Percentiles rank a stretch among this genome's conserved stretches.
Evolutionary conservation across 2,888 invertebrate genomes (phyloP).

Genomic region (Lithosia quadra): DNA sequence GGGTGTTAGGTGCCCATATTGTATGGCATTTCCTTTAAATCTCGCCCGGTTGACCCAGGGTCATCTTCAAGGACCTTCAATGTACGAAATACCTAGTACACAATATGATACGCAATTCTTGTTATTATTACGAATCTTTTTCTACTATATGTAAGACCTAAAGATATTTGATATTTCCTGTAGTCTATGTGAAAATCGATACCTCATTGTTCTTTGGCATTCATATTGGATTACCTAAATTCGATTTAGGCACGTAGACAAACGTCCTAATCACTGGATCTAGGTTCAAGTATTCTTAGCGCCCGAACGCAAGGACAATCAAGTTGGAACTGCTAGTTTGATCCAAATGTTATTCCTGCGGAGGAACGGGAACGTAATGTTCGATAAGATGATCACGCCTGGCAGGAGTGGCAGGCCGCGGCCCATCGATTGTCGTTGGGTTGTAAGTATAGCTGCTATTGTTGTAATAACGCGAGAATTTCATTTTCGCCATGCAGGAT

Average conservation of each 20-base stretch:
- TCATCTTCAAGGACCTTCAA: not conserved
- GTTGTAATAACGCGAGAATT: too few species aligned
- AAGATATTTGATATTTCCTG: not conserved
- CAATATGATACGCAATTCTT: too few species aligned
- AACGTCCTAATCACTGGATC: not conserved
- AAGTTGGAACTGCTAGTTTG: not conserved
- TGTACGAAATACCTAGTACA: not conserved
- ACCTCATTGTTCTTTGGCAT: not conserved
- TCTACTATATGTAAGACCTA: not conserved
- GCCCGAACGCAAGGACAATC: not conserved
- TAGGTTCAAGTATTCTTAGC: constrained; percentile 9
- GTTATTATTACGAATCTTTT: not conserved
- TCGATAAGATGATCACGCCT: too few species aligned
- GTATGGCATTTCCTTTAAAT: too few species aligned
- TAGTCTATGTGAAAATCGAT: not conserved
- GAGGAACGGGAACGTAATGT: too few species aligned
- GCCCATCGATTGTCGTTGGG: too few species aligned
- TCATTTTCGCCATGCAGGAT: too few species aligned
- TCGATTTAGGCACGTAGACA: constrained; percentile 33
- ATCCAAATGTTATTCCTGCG: not conserved
- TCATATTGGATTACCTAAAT: constrained; percentile 28
- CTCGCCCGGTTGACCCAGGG: too few species aligned
- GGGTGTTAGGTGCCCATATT: too few species aligned
- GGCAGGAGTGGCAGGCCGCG: too few species aligned
- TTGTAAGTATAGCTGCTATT: too few species aligned